Conservation (phyloP, 2,888 invertebrate species). For the Platycnemis pennipes region DNA sequence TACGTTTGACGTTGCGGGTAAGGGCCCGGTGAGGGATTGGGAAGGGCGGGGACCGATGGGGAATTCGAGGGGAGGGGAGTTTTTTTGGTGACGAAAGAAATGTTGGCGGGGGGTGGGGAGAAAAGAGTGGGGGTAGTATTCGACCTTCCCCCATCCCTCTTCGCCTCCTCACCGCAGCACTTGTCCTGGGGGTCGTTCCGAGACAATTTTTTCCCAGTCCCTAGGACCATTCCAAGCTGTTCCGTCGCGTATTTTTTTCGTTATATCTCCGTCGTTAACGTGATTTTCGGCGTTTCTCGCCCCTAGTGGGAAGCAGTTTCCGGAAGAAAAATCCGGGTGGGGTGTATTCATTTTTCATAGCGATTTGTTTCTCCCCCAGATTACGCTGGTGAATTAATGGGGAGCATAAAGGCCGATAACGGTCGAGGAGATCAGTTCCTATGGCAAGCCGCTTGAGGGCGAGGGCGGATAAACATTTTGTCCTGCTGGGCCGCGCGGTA, state of each 20-base stretch:
- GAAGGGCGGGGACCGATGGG: not conserved
- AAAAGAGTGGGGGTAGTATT: not conserved
- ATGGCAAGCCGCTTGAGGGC: not conserved
- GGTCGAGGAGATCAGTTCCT: not conserved
- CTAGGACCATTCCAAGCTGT: not conserved
- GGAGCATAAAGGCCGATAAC: not conserved
- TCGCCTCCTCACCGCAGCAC: not conserved
- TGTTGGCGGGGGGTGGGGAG: not conserved
- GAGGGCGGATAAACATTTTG: not conserved
- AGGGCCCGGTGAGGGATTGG: not conserved
- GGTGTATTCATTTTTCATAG: not conserved
- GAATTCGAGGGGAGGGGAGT: not conserved
- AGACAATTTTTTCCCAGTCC: not conserved
- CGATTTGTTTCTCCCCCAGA: not conserved
- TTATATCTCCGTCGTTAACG: conserved; percentile 25
- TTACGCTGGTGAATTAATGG: not conserved
- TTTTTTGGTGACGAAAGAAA: not conserved
- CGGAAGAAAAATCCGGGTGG: not conserved
- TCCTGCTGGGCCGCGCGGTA: not conserved
- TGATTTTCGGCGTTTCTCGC: not conserved
- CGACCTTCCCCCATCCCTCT: not conserved
- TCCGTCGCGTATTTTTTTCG: not conserved
- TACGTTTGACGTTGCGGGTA: not conserved
- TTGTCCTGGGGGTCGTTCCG: not conserved
- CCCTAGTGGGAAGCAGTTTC: not conserved